Evolutionary conservation across 2,888 invertebrate genomes (phyloP), one percentile per base, ranked within the genome.

Genomic region (Macaria liturata): DNA sequence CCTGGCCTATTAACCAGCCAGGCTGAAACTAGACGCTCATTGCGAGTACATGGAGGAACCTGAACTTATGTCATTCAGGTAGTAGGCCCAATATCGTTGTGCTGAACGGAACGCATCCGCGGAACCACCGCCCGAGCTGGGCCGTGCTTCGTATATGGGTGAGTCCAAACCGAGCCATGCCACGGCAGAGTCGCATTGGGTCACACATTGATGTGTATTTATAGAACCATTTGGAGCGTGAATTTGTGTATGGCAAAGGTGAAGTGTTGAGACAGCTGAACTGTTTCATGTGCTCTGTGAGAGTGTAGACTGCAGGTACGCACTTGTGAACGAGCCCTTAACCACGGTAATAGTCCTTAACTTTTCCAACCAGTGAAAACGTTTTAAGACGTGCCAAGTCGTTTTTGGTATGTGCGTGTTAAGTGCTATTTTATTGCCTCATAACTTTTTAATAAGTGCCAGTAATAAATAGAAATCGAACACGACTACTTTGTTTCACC

Each of bases 1-100:
- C 82, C 80, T 84, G 83, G 78, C 77, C 84, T 79, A 86, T 79
- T 83, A 83, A 82, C 74, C 81, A 78, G 70, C 71, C 72, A 71
- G 72, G 71, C 76, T 75, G 76, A 76, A 75, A 81, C 71, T 69
- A 67, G 69, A 72, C 70, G 67, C 70, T 65, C 72, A 69, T 62
- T 67, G n/a, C n/a, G 42, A 9, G 46, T 46, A 49, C 50, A 70
- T 75, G 71, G 51, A 52, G 46, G 54, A 51, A 59, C 69, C 70
- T 76, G 74, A 72, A 75, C 78, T 74, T 57, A 69, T 71, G 65
- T 65, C 67, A 74, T 75, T 76, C 72, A 74, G 71, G 73, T 78
- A 72, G 70, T 70, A 71, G 70, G 66, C 70, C 65, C 66, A 69
- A 68, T 67, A 70, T 68, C 68, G 75, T 72, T 68, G 74, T 69